Percentiles rank a stretch among this genome's conserved stretches.
Evolutionary conservation across 2,797 vertebrate species (phyloP).

Genomic region (Malurus splendens): DNA sequence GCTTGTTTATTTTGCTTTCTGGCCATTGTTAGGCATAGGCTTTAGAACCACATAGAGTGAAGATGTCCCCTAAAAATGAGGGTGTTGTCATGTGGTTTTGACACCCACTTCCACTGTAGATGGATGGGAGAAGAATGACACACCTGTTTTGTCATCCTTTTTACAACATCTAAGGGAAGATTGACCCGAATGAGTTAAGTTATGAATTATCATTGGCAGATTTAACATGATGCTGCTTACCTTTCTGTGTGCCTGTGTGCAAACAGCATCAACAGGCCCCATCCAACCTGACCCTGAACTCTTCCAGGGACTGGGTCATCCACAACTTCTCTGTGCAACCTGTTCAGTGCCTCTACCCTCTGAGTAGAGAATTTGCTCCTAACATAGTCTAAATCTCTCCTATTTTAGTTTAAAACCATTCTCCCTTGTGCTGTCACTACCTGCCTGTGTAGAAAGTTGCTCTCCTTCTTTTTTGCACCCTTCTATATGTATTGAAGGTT

Average conservation of each 20-base stretch:
- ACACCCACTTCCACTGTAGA: background rate
- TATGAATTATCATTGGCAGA: background rate
- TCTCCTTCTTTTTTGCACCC: background rate
- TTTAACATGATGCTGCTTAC: background rate
- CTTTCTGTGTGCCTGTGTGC: background rate
- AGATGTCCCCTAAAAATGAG: background rate
- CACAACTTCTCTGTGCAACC: accelerated
- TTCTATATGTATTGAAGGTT: background rate
- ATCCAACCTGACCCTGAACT: background rate
- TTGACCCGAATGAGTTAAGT: background rate
- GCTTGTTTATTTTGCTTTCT: background rate
- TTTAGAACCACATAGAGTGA: background rate
- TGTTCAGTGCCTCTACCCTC: background rate
- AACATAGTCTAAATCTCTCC: background rate
- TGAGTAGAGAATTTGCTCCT: background rate
- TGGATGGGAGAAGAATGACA: background rate
- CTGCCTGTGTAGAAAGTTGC: background rate
- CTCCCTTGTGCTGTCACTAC: background rate
- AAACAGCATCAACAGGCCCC: background rate
- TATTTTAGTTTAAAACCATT: background rate
- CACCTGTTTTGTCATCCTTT: background rate
- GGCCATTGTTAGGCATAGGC: background rate
- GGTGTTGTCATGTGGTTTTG: background rate
- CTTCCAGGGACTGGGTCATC: background rate
- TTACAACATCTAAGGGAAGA: background rate